Conservation (phyloP, 2,888 invertebrate species). For the Tupiocoris notatus region DNA sequence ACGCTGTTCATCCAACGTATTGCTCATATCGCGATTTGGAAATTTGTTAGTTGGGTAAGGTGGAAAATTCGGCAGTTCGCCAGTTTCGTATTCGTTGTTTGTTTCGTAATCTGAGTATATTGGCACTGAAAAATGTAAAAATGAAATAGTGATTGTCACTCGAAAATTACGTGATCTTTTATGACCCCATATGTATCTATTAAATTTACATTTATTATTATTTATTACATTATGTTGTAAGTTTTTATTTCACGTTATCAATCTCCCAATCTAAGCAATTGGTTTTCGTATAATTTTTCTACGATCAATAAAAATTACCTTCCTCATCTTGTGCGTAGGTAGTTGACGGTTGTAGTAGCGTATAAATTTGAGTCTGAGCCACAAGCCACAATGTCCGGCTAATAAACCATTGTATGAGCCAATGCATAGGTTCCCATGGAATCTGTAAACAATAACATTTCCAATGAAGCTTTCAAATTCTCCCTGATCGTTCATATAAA, state of each 20-base stretch:
- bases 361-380: constrained; percentile 50
- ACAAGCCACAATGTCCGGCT: constrained; percentile 52
- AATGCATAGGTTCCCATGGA: constrained; percentile 60
- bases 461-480: not conserved
- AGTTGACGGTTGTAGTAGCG: constrained; percentile 45
- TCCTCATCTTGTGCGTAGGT: constrained; percentile 50
- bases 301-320: constrained; percentile 49
- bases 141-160: too few relatives aligned
- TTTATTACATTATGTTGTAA: too few relatives aligned
- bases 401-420: constrained; percentile 60
- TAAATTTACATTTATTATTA: too few relatives aligned
- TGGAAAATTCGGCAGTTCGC: constrained; percentile 44
- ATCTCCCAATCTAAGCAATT: too few relatives aligned
- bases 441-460: constrained; percentile 35
- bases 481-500: not conserved
- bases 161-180: too few relatives aligned
- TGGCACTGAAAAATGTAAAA: constrained; percentile 51
- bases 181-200: too few relatives aligned
- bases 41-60: constrained; percentile 42
- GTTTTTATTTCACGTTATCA: too few relatives aligned
- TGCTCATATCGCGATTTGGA: constrained; percentile 22
- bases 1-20: constrained; percentile 16
- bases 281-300: not conserved
- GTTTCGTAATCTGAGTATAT: constrained; percentile 53
- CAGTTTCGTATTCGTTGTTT: constrained; percentile 52